These are phyloP conservation scores for Salminus brasiliensis DNA, from an alignment of 2,113 vertebrate species.

Conservation along the genomic window DNA sequence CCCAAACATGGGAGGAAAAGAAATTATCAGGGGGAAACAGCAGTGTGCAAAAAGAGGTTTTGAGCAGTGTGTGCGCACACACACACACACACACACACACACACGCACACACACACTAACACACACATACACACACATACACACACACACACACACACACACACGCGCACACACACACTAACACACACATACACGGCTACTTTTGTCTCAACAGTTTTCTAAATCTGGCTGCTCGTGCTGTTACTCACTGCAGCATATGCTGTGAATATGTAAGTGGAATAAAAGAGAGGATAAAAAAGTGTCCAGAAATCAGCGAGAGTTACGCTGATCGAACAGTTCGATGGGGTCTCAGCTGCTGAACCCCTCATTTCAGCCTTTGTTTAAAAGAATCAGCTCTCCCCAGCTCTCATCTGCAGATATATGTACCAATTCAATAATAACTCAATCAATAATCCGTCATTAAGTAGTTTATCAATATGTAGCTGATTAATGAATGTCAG, in stretches of 20 bases:
- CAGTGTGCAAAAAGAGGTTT: conserved; percentile 72
- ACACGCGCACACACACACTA: conserved; percentile 65
- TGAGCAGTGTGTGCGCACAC: conserved; percentile 63
- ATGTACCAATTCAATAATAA: neutral
- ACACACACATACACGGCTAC: conserved; percentile 55
- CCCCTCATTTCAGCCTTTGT: no score
- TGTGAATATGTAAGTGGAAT: neutral
- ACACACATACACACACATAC: conserved; percentile 61
- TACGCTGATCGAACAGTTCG: neutral
- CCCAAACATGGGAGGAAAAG: conserved; percentile 75
- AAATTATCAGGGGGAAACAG: conserved; percentile 79
- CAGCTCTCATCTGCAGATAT: neutral
- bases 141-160: conserved; percentile 63
- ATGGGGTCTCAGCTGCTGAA: no score
- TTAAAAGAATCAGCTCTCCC: neutral
- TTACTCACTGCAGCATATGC: conserved; percentile 9
- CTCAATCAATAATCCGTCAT: neutral
- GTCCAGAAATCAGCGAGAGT: neutral
- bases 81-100: conserved; percentile 63
- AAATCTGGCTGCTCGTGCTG: conserved; percentile 28
- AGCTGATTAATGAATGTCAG: no score
- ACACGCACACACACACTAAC: conserved; percentile 44
- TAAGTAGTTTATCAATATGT: neutral
- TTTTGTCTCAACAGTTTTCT: conserved; percentile 24
- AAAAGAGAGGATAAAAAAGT: neutral